Evolutionary conservation across 1,140 invertebrate genomes (phyloP), one percentile per base, ranked within the genome.

Genomic region (Agraylea sexmaculata): DNA sequence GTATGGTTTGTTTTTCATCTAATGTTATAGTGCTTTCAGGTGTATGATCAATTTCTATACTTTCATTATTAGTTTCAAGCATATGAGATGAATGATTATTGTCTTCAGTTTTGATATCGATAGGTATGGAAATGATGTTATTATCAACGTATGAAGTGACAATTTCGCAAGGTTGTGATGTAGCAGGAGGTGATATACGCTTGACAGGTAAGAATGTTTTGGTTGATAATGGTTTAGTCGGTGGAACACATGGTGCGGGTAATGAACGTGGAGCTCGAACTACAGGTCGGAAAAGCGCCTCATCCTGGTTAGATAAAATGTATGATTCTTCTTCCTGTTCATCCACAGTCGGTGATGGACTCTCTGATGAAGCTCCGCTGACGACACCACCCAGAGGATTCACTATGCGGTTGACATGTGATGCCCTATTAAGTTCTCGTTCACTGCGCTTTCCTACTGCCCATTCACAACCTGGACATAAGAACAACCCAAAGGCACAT

Each of bases 401-500:
- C 51, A 81, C 77, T 48, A 80, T 73, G 63, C 78, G 75, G 54
- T 69, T 68, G 55, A 75, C 66, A 49, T 67, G 64, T 42, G 66
- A 32, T 17, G 49, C 55, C 28, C 55, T 52, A 44, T 23, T 41
- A 42, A 42, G 31, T 20, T 39, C 45, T 41, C 43, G 37, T 35
- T 29, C 34, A 60, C 57, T 60, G 61, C 62, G 64, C 58, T 67
- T 65, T 68, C 63, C 64, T 60, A 60, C 66, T 64, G 70, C 64
- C 64, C 61, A 61, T 59, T 60, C 66, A 60, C 68, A 70, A 74
- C 74, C 77, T 78, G 71, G 67, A 66, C 69, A 75, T 72, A 74
- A 75, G 77, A 74, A 71, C 73, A 71, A 78, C 77, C 77, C 77
- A 75, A 78, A 74, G 77, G 76, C 77, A 78, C 74, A 74, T 74